Evolutionary conservation across 2,888 invertebrate species (phyloP), one percentile per base, ranked within the genome.

Genomic region (Sarcophaga subvicina): DNA sequence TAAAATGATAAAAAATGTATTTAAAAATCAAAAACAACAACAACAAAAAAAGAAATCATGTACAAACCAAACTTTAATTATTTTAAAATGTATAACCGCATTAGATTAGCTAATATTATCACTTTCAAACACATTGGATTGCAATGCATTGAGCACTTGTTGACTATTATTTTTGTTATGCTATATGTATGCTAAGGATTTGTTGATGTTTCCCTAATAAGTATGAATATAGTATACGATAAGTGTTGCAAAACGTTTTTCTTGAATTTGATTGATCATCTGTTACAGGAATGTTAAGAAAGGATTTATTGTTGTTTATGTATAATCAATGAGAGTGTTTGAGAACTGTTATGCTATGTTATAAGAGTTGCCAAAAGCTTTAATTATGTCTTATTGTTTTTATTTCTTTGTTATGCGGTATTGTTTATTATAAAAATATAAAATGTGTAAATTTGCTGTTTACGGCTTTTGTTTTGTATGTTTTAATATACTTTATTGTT

Each of bases 1-100:
- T 69, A 22, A n/a, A 54, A 37, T 64, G 64, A 75, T 75, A 76
- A 76, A 49, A 67, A 67, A 54, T 14, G 63, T 63, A 37, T 47
- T 14, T 47, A 63, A n/a, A 73, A 62, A 3, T 73, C 1, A 2
- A 66, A 66, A 27, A 27, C 5, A 64, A 12, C 11, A 64, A 1
- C 8, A 37, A 37, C 6, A 37, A 37, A 8, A 37, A 8, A 37
- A 37, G 6, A 37, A 37, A 22, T 59, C 25, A 37, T 62, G 25
- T 73, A 22, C 17, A 59, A 59, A 59, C 6, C 4, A 59, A 59
- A 6, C 59, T 59, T 49, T 69, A 27, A 37, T 4, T 14, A 17
- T 4, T n/a, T 67, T 67, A 49, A 47, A 69, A 69, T 69, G 20
- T 69, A 69, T 22, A 47, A 22, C 69, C 47, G 12, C 3, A 69